Conservation (phyloP, 2,797 vertebrate genomes). For the Crenichthys baileyi region DNA sequence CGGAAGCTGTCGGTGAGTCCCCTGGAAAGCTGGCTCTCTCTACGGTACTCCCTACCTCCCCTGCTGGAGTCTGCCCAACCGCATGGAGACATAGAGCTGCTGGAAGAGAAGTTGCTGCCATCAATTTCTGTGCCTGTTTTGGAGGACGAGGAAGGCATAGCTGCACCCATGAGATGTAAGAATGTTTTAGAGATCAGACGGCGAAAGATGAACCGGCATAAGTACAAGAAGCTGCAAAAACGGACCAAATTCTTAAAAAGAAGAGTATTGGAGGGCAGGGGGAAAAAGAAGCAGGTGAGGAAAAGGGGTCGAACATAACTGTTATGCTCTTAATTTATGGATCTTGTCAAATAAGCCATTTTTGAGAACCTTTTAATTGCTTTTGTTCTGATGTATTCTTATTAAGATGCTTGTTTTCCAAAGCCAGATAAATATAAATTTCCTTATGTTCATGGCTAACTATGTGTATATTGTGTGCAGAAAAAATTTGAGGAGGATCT, state of each 20-base stretch:
- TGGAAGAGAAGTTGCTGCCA: conserved; percentile 75
- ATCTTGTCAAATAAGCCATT: neutral
- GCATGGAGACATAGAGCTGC: conserved; percentile 39
- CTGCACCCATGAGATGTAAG: conserved; percentile 81
- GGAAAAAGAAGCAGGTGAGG: conserved; percentile 88
- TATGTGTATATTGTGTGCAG: conserved; percentile 66
- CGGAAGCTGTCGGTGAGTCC: conserved; percentile 92
- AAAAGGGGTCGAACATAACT: neutral
- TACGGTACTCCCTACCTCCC: conserved; percentile 85
- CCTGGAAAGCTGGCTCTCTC: conserved; percentile 91
- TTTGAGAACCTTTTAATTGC: too few relatives aligned
- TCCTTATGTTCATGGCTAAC: too few relatives aligned
- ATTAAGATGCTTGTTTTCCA: neutral
- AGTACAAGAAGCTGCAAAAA: conserved; percentile 91
- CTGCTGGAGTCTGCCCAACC: conserved; percentile 47
- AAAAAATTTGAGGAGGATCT: conserved; percentile 88
- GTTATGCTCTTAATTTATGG: neutral
- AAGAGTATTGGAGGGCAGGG: conserved; percentile 80
- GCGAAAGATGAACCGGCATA: conserved; percentile 93
- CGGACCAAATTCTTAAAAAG: conserved; percentile 85
- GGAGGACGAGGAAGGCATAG: conserved; percentile 54
- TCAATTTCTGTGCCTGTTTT: conserved; percentile 57
- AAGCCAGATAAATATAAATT: neutral
- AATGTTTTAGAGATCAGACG: conserved; percentile 92
- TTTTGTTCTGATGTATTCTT: neutral